These are phyloP conservation scores for Urophycis tenuis DNA, from an alignment of 2,797 vertebrate genomes.

Conservation along the genomic window DNA sequence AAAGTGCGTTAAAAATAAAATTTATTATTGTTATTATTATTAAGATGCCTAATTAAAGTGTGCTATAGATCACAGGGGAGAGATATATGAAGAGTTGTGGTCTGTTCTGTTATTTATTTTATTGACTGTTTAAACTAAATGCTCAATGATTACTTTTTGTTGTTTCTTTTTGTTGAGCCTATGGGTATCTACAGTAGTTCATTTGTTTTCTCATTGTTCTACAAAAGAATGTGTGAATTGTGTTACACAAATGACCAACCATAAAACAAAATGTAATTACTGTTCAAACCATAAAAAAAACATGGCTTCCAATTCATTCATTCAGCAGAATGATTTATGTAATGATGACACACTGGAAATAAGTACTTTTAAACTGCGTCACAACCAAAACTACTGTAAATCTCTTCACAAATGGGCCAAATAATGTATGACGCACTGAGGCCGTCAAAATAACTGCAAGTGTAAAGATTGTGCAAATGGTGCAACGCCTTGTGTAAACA, in stretches of 20 bases:
- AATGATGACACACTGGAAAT: not conserved
- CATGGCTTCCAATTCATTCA: no score
- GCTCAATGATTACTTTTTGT: not conserved
- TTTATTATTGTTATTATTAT: no score
- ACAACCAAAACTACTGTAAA: not conserved
- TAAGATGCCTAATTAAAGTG: constrained; percentile 1
- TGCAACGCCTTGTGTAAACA: not conserved
- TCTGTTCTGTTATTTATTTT: not conserved
- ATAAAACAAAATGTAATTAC: not conserved
- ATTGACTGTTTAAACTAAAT: not conserved
- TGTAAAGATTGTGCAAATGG: not conserved
- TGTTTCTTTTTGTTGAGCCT: not conserved
- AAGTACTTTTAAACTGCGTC: not conserved
- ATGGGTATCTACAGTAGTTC: not conserved
- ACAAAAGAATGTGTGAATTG: not conserved
- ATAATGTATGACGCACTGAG: not conserved
- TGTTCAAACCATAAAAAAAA: not conserved
- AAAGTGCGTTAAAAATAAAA: no score
- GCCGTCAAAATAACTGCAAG: not conserved
- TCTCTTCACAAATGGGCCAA: not conserved
- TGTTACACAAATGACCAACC: not conserved
- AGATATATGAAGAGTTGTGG: not conserved
- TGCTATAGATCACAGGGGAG: not conserved
- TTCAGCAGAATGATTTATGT: no score
- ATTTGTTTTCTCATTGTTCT: not conserved